A percentile compares a stretch with the other conserved stretches of the same genome.
phyloP scores from a whole-genome alignment of 2,797 vertebrate species.

The Melanotaenia trifasciata region DNA sequence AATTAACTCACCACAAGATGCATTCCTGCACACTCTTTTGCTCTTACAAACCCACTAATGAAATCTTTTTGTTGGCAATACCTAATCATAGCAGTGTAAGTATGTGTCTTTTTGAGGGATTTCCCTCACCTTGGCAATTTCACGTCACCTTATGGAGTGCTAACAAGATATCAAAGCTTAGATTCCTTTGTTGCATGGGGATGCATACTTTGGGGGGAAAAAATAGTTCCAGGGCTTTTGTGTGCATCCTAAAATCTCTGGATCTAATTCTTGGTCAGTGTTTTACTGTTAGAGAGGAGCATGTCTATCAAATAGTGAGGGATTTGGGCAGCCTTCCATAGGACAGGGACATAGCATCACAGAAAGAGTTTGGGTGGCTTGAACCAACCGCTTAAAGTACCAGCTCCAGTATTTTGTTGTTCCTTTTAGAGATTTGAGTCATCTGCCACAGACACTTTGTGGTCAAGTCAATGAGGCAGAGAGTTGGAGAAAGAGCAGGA shows the following conservation, averaged over 20 bases:
- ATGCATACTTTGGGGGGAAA: conserved; percentile 54
- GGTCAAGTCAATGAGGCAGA: conserved; percentile 72
- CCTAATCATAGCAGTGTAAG: conserved; percentile 37
- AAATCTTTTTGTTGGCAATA: conserved; percentile 36
- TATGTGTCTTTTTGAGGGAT: conserved; percentile 35
- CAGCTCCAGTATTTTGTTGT: conserved; percentile 37
- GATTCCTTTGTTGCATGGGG: conserved; percentile 71
- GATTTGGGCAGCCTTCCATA: conserved; percentile 59
- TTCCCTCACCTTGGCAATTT: conserved; percentile 59
- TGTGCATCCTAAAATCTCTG: conserved; percentile 63
- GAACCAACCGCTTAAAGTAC: conserved; percentile 62
- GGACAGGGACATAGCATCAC: conserved; percentile 37
- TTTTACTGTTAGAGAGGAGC: conserved; percentile 54
- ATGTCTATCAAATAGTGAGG: conserved; percentile 65
- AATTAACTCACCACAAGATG: conserved; percentile 20
- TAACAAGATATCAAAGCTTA: conserved; percentile 70
- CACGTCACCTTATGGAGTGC: conserved; percentile 56
- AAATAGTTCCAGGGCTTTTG: conserved; percentile 27
- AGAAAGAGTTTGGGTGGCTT: conserved; percentile 36
- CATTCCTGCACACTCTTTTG: conserved; percentile 17
- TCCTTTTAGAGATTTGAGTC: conserved; percentile 57
- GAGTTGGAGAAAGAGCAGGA: conserved; percentile 52
- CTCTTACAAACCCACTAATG: conserved; percentile 7
- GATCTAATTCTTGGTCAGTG: conserved; percentile 74
- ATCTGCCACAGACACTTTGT: conserved; percentile 73